These are phyloP conservation scores for Muschampia plurimacula DNA, from an alignment of 2,888 invertebrate species.

Conservation along the genomic window DNA sequence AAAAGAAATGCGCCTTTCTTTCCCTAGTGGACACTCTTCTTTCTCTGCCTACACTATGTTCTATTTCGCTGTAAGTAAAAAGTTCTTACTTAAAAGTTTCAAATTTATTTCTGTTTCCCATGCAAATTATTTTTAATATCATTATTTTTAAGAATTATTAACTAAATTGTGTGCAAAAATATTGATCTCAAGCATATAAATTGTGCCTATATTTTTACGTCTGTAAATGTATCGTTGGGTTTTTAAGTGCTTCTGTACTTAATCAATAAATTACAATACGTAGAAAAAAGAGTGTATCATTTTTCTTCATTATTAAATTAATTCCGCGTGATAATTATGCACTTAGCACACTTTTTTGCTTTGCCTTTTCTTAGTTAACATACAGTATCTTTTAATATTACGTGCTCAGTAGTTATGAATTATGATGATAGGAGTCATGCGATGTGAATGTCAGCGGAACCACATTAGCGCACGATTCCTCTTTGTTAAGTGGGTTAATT, in stretches of 20 bases:
- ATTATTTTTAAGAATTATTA: not conserved
- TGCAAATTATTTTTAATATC: not conserved
- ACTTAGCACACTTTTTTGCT: not conserved
- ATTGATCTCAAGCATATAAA: no score
- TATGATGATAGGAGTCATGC: conserved; percentile 28
- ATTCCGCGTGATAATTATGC: conserved; percentile 3
- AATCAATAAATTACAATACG: not conserved
- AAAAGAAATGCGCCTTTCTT: conserved; percentile 93
- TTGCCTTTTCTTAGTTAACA: conserved; percentile 24
- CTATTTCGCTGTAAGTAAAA: conserved; percentile 91
- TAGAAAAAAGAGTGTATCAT: not conserved
- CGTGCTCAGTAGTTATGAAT: conserved; percentile 19
- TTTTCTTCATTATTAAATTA: conserved; percentile 2
- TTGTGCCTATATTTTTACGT: no score
- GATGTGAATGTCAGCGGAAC: conserved; percentile 36
- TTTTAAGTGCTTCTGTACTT: not conserved
- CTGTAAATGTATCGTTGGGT: not conserved
- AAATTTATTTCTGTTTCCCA: not conserved
- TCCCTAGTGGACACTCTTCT: conserved; percentile 96
- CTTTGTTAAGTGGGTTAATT: conserved; percentile 27
- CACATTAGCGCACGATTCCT: conserved; percentile 27
- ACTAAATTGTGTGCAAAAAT: no score
- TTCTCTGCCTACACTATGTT: conserved; percentile 92
- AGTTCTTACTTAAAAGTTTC: not conserved
- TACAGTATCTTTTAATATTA: conserved; percentile 25